Evolutionary conservation across 1,140 invertebrate species (phyloP), one percentile per base, ranked within the genome.

Genomic region (Drosophila funebris): DNA sequence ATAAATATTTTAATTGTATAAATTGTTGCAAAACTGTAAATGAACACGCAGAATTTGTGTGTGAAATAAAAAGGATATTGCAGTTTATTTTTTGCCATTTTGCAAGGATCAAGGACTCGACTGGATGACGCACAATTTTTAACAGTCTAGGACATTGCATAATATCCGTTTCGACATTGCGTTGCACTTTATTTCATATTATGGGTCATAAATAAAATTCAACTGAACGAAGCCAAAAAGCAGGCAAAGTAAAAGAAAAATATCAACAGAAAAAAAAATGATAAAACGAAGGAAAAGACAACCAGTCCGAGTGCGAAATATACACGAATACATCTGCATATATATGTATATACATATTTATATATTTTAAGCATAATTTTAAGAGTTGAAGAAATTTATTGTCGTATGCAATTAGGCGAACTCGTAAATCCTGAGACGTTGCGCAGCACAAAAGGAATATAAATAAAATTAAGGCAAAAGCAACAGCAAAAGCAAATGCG

Each of bases 381-480:
- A 73, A 69, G 77, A 87, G 82, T 78, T 75, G 70, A 39, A 73
- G 27, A 56, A 88, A 87, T 87, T 87, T 87, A 87, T 87, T 79
- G 76, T 82, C 76, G 48, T 73, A 52, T 83, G 83, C 83, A 87
- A 87, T 87, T 87, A 87, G 78, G 68, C 64, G 69, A 62, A 68
- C 72, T 88, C 83, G 78, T 87, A 87, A 87, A 87, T 87, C 68
- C 57, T 63, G 52, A 41, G 67, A 72, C 70, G 29, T 77, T 72
- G 73, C 62, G 77, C 81, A 61, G 52, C 73, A 53, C 57, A 68
- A 68, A 57, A 39, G 36, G 7, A 39, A 56, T 24, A 85, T 85
- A 85, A 85, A 85, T 85, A 85, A 85, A 85, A 87, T 75, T 72
- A 81, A 77, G 63, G 67, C 53, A 69, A 73, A 41, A 58, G 48